Base-by-base conservation (phyloP, 2,888 invertebrate genomes). In the Nezara viridula region DNA sequence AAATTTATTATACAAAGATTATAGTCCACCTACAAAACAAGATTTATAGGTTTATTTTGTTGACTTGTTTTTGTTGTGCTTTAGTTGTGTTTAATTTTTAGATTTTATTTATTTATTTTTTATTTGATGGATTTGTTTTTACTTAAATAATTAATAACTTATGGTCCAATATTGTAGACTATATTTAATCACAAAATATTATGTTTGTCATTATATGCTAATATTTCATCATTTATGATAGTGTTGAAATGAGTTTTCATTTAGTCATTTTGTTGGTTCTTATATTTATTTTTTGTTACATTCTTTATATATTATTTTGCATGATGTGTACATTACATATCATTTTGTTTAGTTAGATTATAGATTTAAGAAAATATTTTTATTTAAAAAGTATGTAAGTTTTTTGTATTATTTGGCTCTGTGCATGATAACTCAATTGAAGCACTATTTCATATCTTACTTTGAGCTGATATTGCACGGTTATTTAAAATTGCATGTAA, bases 401-500 rank as follows among this genome's bases (percentile, higher is more conserved):
- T 49, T 21, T 88, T 81, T 73, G 44, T 66, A 40, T 88, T 37
- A 40, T 88, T 27, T 88, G 47, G 37, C 44, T 88, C 37, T 55
- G 55, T 60, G 60, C 52, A 88, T 88, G 60, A 24, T 27, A 50
- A 47, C 66, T n/a, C 40, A 50, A 40, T 77, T 77, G 40, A 81
- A 55, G 88, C 77, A 88, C 88, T 88, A 37, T 49, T 88, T 60
- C 27, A 60, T 77, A 77, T 50, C 10, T 88, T 49, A 37, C 37
- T 88, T 49, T 88, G 52, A 55, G 24, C 52, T 55, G 21, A 32
- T 49, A n/a, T 73, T 88, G 88, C 88, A 88, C 88, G 88, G n/a
- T 32, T 37, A 81, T 81, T 88, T 73, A 88, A 88, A 55, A 16
- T 77, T 88, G 88, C 88, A 88, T 88, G 88, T 88, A 88, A 86